Base-by-base conservation (phyloP, 2,113 vertebrate species). In the Ranitomeya imitator region DNA sequence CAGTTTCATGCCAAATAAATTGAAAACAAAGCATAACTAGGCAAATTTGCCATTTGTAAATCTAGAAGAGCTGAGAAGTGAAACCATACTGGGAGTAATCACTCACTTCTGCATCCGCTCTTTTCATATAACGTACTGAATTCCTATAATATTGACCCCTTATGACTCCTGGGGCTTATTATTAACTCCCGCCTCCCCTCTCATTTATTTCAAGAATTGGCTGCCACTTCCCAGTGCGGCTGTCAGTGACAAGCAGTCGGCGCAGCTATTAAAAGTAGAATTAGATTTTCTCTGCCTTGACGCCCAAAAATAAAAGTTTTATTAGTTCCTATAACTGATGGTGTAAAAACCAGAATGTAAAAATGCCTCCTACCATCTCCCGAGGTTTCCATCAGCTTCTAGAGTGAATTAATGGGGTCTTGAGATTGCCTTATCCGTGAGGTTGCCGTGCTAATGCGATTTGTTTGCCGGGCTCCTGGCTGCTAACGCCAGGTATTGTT, bases 301-400 rank as follows among this genome's bases (percentile, higher is more conserved):
- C 11, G 26, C 54, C 85, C 59, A n/a, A 16, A 80, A 69, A 87
- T 79, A 71, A 79, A 87, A 80, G 51, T 67, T 57, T 80, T 71
- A 80, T 80, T 57, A 74, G 84, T 45, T 57, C 57, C 23, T 76
- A 85, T 52, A 83, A 76, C 26, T 6, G 26, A 45, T 76, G 19
- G 54, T 67, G 21, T 67, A 79, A 79, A 76, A 67, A 65, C 5
- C 55, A 21, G 2, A 79, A 79, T 16, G 8, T 45, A 31, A 71
- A 86, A 57, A 81, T 73, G 31, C 79, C 67, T 60, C 86, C 86
- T 54, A 87, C 78, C 45, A 11, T n/a, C 78, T 45, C 23, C 13
- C 12, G 51, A 52, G 23, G 19, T 52, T 67, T 26, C n/a, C 60
- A 74, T 76, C 74, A 83, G 31, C 67, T 73, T 52, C 19, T 31